Evolutionary conservation across 2,888 invertebrate genomes (phyloP).

Genomic region (Dusona sp.): DNA sequence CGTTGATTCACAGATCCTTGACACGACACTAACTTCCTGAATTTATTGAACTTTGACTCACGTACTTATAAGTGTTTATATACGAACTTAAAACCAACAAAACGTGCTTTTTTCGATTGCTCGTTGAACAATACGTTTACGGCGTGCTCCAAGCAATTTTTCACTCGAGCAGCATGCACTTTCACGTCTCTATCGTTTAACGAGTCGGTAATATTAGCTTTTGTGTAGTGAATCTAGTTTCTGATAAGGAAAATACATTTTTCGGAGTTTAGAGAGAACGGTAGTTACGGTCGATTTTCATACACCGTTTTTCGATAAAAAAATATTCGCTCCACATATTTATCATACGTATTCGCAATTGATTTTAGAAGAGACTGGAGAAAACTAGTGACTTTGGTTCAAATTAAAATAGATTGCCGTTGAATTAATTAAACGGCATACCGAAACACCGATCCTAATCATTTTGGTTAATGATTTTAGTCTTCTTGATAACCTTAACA

Average conservation of each 20-base stretch:
- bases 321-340: no score
- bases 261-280: no score
- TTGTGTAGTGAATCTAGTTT: neutral
- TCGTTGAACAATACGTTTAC: conserved; percentile 24
- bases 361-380: no score
- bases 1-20: conserved; percentile 28
- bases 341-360: no score
- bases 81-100: conserved; percentile 45
- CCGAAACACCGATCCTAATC: no score
- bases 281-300: no score
- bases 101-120: conserved; percentile 51
- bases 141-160: conserved; percentile 11
- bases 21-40: conserved; percentile 36
- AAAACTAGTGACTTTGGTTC: no score
- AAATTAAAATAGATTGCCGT: no score
- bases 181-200: conserved; percentile 17
- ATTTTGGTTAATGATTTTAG: no score
- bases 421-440: no score
- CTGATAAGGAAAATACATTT: neutral
- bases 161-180: neutral
- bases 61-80: conserved; percentile 23
- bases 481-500: no score
- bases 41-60: conserved; percentile 51
- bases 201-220: neutral
- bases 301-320: no score